Base-by-base conservation (phyloP, 2,113 vertebrate genomes). In the Sialia sialis region DNA sequence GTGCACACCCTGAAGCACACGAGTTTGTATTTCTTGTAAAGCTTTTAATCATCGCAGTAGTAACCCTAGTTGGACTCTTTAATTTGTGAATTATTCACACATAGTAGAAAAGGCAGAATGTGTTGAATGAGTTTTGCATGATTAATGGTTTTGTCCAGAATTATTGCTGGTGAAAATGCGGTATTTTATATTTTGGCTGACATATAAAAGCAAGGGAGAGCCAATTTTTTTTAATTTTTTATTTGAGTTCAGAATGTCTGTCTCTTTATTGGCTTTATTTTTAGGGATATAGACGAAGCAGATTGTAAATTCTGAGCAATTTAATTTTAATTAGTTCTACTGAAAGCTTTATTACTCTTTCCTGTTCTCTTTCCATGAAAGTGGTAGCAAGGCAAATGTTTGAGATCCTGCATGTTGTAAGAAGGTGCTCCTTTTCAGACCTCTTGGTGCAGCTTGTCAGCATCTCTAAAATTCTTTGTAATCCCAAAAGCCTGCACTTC, bases 251-350 rank as follows among this genome's bases (percentile, higher is more conserved):
- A 75, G 21, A 83, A 83, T 77, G 36, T 54, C 67, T 90, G 43
- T 59, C 17, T 29, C n/a, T 29, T 92, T 72, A 84, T 41, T 84
- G 36, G 36, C 43, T 63, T 62, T 89, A 63, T 63, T 86, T 94
- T 94, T 72, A 91, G 76, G 68, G 55, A 29, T 84, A 30, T 52
- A 85, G 89, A 91, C 8, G 1, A 48, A 95, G 14, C 38, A 67
- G 76, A 51, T 54, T 93, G 48, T 93, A 90, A 95, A 88, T 80
- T 66, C 21, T 66, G 39, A 94, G 41, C 85, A 73, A 84, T 94
- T 94, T 76, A 41, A 93, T 95, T 96, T 96, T 91, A 94, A 96
- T 96, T 95, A 90, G 80, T 38, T 58, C 49, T 82, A 69, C 74
- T 91, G 58, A 89, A 95, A 87, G 38, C 81, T 91, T 90, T 94